Conservation (phyloP, 2,113 vertebrate genomes). For the Noctilio leporinus region DNA sequence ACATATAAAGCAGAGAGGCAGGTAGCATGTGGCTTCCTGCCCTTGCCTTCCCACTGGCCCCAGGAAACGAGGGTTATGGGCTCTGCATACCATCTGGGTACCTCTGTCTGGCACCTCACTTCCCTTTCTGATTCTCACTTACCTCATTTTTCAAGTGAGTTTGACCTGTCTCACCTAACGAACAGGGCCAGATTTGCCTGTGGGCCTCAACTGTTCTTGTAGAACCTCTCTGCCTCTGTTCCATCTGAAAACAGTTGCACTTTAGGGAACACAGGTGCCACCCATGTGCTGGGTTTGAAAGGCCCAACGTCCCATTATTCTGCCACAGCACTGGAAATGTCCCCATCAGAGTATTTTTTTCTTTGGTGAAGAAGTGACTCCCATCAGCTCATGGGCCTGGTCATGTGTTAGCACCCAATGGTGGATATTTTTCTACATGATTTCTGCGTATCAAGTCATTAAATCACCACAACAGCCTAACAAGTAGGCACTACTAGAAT, state of each 20-base stretch:
- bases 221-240: background rate
- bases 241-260: background rate
- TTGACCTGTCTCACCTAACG: background rate
- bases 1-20: constrained; percentile 38
- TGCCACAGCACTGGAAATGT: background rate
- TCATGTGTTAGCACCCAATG: fast-evolving
- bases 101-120: background rate
- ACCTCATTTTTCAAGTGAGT: background rate
- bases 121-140: background rate
- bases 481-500: background rate
- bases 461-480: background rate
- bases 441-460: background rate
- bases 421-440: background rate
- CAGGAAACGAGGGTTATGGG: background rate
- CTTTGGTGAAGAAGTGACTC: background rate
- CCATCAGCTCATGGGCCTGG: background rate
- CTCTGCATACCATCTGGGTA: background rate
- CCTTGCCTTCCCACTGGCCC: background rate
- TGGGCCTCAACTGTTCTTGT: background rate
- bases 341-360: background rate
- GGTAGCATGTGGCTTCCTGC: background rate
- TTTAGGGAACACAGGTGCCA: background rate
- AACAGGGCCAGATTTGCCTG: background rate
- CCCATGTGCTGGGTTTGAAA: background rate
- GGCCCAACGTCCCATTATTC: background rate